Percentiles rank a stretch among this genome's conserved stretches.
phyloP scores from a whole-genome alignment of 2,888 invertebrate species.

The Chymomyza caudatula region DNA sequence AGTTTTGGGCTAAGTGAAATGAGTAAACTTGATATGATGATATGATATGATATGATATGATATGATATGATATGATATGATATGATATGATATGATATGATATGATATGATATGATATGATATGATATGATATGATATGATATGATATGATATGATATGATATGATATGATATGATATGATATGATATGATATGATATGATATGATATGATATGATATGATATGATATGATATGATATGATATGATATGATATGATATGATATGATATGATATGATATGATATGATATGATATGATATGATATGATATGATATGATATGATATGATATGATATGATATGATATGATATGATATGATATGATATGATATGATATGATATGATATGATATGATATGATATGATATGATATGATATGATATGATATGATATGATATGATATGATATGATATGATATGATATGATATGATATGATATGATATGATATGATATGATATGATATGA shows the following conservation, averaged over 20 bases:
- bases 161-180: neutral
- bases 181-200: conserved; percentile 1
- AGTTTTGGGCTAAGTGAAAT: neutral
- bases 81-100: conserved; percentile 1
- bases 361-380: no score
- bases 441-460: no score
- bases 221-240: neutral
- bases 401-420: no score
- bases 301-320: conserved; percentile 9
- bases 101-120: neutral
- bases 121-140: conserved; percentile 1
- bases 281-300: no score
- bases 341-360: conserved; percentile 9
- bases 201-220: conserved; percentile 1
- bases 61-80: neutral
- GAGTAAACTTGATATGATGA: neutral
- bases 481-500: no score
- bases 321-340: no score
- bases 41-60: conserved; percentile 4
- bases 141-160: conserved; percentile 1
- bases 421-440: conserved; percentile 9
- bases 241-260: conserved; percentile 1
- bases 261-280: neutral
- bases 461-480: conserved; percentile 9
- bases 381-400: conserved; percentile 9